Evolutionary conservation across 2,888 invertebrate genomes (phyloP).

Genomic region (Leptogaster cylindrica): DNA sequence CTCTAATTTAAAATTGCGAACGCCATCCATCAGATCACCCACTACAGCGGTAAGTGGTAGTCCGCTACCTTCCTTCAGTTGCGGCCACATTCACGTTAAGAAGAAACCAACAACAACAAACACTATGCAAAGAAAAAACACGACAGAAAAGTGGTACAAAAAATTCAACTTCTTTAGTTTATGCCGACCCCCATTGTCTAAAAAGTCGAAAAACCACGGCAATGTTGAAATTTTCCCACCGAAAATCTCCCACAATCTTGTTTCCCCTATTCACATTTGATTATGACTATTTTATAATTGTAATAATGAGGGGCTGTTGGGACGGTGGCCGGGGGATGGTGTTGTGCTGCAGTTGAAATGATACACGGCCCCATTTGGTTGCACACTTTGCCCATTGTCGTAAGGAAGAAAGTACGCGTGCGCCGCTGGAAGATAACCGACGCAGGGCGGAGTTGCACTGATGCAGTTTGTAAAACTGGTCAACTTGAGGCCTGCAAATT

Average conservation of each 20-base stretch:
- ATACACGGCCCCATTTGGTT: neutral
- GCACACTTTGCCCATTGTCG: neutral
- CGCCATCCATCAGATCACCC: neutral
- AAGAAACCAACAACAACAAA: no score
- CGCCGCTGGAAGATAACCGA: neutral
- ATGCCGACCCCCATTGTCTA: slow-evolving; percentile 41
- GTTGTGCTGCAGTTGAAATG: neutral
- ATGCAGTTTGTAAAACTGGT: slow-evolving; percentile 1
- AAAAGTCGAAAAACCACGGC: neutral
- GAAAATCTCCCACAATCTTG: slow-evolving; percentile 50
- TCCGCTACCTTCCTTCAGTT: neutral
- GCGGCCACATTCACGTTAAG: neutral
- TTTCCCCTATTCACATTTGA: slow-evolving; percentile 44
- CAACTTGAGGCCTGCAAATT: neutral
- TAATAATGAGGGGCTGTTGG: slow-evolving; percentile 9
- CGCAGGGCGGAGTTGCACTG: slow-evolving; percentile 15
- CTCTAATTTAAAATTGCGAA: slow-evolving; percentile 22
- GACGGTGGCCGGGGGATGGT: slow-evolving; percentile 1
- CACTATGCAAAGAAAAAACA: no score
- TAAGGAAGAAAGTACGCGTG: slow-evolving; percentile 21
- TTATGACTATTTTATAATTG: slow-evolving; percentile 40
- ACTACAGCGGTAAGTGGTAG: neutral
- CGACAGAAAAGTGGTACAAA: slow-evolving; percentile 36
- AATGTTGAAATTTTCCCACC: slow-evolving; percentile 49
- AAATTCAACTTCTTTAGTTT: slow-evolving; percentile 37